Base-by-base conservation (phyloP, 1,140 invertebrate genomes). In the Pseudomyrmex dendroicus region DNA sequence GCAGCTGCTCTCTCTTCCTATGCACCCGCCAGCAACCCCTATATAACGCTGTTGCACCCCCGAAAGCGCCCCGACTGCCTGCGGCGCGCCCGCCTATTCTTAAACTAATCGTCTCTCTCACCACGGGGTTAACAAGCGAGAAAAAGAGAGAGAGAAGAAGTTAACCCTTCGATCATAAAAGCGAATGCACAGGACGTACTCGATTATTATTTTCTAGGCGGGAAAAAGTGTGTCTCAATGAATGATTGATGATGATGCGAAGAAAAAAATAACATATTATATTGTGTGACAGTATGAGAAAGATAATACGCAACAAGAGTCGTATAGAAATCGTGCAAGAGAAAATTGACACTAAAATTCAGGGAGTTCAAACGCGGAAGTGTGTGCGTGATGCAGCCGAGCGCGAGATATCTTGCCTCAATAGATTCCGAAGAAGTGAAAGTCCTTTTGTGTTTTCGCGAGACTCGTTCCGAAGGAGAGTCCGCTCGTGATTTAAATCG, bases 11-110 rank as follows among this genome's bases (percentile, higher is more conserved):
- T 52, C 22, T 44, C 25, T 22, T 48, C 20, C 1, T n/a, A 52
- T 44, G 20, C 64, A 82, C 77, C 67, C 85, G 64, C 82, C 86
- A 52, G 64, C 89, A 92, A 92, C 91, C 91, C 91, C 90, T 87
- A 82, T 83, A 86, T 84, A 86, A 89, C 84, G 62, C 13, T 59
- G 64, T 52, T 63, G 46, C 90, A 91, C 90, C 91, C 91, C 89
- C 89, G 86, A 91, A 91, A 88, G 76, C 35, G 63, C 48, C 22
- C 7, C 56, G 56, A 64, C 78, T 67, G 61, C 56, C 73, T 22
- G 61, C 52, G 8, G 61, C 67, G 72, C 66, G 20, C 9, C 22
- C 35, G 8, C 50, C 72, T 78, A 78, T 61, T 78, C 73, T 64
- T 54, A 52, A 82, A 57, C 62, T 59, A 73, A 77, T 35, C 35